These are phyloP conservation scores for Lamprologus sp. DNA, from an alignment of 2,113 vertebrate genomes.

Conservation along the genomic window DNA sequence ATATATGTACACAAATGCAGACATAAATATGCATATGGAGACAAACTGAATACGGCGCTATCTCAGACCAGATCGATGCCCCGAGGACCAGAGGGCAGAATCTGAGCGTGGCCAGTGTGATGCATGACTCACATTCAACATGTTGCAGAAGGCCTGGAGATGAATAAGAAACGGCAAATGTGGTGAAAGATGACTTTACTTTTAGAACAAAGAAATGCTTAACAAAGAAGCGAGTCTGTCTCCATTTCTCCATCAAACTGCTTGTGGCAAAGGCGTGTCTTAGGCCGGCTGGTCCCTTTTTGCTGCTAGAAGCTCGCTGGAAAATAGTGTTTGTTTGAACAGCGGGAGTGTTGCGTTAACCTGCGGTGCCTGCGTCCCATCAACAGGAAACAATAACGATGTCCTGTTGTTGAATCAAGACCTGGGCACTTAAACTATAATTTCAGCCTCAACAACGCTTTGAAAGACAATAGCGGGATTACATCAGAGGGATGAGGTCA, in stretches of 20 bases:
- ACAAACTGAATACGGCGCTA: not conserved
- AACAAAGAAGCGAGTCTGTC: not conserved
- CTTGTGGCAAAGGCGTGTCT: not conserved
- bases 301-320: not conserved
- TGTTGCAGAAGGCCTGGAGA: slow-evolving; percentile 32
- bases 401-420: slow-evolving; percentile 1
- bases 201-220: not conserved
- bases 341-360: not conserved
- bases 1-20: not conserved
- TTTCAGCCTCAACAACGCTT: slow-evolving; percentile 36
- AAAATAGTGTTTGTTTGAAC: not conserved
- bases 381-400: not conserved
- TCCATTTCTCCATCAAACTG: slow-evolving; percentile 25
- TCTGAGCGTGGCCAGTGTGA: slow-evolving; percentile 9
- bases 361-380: not conserved
- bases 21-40: not conserved
- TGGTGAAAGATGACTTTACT: slow-evolving; percentile 11
- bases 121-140: slow-evolving; percentile 25
- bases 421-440: slow-evolving; percentile 9
- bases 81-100: not conserved
- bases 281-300: not conserved
- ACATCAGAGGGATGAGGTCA: slow-evolving; percentile 51
- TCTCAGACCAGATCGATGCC: not conserved
- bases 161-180: slow-evolving; percentile 12
- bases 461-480: slow-evolving; percentile 26